Evolutionary conservation across 2,888 invertebrate genomes (phyloP).

Genomic region (Caenorhabditis macrosperma): DNA sequence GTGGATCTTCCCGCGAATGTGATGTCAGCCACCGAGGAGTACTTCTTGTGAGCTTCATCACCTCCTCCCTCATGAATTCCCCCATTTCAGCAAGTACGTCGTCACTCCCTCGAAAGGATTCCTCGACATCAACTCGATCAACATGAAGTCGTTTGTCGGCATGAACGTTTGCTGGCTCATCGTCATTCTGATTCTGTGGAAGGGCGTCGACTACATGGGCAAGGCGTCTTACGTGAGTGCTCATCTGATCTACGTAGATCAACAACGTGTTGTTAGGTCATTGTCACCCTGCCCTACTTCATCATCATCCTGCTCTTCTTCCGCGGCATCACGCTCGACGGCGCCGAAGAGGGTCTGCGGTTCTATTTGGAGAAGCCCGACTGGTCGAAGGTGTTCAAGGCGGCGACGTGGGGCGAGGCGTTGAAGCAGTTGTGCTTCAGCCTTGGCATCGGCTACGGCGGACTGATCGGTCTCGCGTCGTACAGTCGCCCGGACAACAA

Average conservation of each 20-base stretch:
- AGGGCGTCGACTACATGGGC: conserved; percentile 73
- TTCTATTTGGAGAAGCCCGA: conserved; percentile 74
- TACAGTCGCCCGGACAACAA: conserved; percentile 74
- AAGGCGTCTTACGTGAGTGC: conserved; percentile 45
- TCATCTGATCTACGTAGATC: too few relatives aligned
- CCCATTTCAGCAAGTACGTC: conserved; percentile 64
- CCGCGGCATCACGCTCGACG: conserved; percentile 72
- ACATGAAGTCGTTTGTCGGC: conserved; percentile 59
- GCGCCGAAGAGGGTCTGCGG: conserved; percentile 70
- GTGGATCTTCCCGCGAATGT: conserved; percentile 8
- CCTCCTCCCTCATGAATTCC: not conserved
- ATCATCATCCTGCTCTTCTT: conserved; percentile 74
- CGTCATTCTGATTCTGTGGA: conserved; percentile 65
- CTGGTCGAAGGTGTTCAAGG: conserved; percentile 18
- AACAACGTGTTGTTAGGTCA: too few relatives aligned
- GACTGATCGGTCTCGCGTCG: conserved; percentile 72
- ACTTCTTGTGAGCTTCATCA: not conserved
- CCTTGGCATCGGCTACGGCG: conserved; percentile 76
- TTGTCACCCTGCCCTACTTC: conserved; percentile 74
- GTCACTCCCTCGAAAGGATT: conserved; percentile 65
- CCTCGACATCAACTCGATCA: conserved; percentile 66
- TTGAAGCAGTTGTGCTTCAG: conserved; percentile 76
- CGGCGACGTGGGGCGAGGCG: conserved; percentile 69
- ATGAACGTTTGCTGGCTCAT: conserved; percentile 66
- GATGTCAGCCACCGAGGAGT: conserved; percentile 32